These are phyloP conservation scores for Eptatretus atami DNA, from an alignment of 2,797 vertebrate genomes.

Conservation along the genomic window DNA sequence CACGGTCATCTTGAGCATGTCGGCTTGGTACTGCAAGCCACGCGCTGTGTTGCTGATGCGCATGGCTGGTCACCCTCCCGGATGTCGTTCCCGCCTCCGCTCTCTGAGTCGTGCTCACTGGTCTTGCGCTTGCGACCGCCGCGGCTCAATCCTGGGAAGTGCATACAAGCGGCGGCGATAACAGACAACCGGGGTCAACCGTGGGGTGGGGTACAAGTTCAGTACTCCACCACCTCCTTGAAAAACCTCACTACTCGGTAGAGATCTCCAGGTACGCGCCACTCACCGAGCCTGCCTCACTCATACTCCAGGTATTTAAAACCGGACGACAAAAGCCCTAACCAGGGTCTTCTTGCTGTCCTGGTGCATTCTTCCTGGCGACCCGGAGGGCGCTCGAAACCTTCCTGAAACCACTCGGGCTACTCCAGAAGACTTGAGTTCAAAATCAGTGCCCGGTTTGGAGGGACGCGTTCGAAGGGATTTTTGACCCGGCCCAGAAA, in stretches of 20 bases:
- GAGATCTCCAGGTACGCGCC: slow-evolving; percentile 58
- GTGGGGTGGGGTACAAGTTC: slow-evolving; percentile 63
- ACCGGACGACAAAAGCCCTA: slow-evolving; percentile 54
- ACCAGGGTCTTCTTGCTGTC: slow-evolving; percentile 89
- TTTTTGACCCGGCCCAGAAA: slow-evolving; percentile 48
- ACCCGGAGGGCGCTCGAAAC: slow-evolving; percentile 67
- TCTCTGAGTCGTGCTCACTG: slow-evolving; percentile 43
- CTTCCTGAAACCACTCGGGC: slow-evolving; percentile 51
- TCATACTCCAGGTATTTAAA: slow-evolving; percentile 89
- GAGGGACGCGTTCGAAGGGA: slow-evolving; percentile 58
- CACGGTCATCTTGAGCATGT: slow-evolving; percentile 36
- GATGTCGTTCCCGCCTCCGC: slow-evolving; percentile 20
- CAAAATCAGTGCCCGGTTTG: slow-evolving; percentile 56
- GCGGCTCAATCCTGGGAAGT: slow-evolving; percentile 23
- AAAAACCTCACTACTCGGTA: slow-evolving; percentile 78
- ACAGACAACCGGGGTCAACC: slow-evolving; percentile 38
- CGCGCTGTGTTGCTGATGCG: slow-evolving; percentile 38
- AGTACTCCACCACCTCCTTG: slow-evolving; percentile 33
- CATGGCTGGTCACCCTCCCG: slow-evolving; percentile 23
- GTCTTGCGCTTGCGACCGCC: slow-evolving; percentile 49
- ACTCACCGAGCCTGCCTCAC: slow-evolving; percentile 67
- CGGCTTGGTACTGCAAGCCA: slow-evolving; percentile 40
- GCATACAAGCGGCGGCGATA: slow-evolving; percentile 33
- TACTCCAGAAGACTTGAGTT: slow-evolving; percentile 74
- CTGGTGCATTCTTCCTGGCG: slow-evolving; percentile 84